A percentile compares a stretch with the other conserved stretches of the same genome.
Conservation (phyloP, 2,888 invertebrate genomes). For the Cistogaster globosa region DNA sequence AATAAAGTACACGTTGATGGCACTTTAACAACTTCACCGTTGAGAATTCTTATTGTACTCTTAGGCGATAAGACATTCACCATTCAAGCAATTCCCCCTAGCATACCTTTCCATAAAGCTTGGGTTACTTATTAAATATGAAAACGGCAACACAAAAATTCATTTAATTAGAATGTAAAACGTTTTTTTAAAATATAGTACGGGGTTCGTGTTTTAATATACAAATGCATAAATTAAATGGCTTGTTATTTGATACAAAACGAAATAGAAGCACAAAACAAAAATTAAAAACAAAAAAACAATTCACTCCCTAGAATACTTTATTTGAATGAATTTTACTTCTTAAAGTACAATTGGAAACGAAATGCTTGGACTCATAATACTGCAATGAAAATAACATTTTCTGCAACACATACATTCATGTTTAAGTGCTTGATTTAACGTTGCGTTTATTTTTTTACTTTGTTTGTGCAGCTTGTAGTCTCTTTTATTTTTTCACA, state of each 20-base stretch:
- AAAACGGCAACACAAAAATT: neutral
- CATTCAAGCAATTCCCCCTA: neutral
- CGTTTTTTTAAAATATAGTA: constrained; percentile 6
- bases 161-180: constrained; percentile 19
- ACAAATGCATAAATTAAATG: constrained; percentile 26
- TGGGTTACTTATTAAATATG: constrained; percentile 27
- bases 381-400: neutral
- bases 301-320: neutral
- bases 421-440: neutral
- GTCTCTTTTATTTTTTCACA: neutral
- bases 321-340: neutral
- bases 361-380: neutral
- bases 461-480: neutral
- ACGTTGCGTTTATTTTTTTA: neutral
- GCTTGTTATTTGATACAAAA: too few relatives aligned
- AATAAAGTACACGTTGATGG: constrained; percentile 55
- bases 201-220: constrained; percentile 16
- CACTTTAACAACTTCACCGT: constrained; percentile 62
- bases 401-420: neutral
- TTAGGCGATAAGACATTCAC: neutral
- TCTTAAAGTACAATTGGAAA: neutral
- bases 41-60: constrained; percentile 47
- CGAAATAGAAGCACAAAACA: constrained; percentile 7
- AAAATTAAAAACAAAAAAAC: neutral
- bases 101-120: constrained; percentile 1